Evolutionary conservation across 2,113 vertebrate genomes (phyloP).

Genomic region (Xiphophorus hellerii): DNA sequence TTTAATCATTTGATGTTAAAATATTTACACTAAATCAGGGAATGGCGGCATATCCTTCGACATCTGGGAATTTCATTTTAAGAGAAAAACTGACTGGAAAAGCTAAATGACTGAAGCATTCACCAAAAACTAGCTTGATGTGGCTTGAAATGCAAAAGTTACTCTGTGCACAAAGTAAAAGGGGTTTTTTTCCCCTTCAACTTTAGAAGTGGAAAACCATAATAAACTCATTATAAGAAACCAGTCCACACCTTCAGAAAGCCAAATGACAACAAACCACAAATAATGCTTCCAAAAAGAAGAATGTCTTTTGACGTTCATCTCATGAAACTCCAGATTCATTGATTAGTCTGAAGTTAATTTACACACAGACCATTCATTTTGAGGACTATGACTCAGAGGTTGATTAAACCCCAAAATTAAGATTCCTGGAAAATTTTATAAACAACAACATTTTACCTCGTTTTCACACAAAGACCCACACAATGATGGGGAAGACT

Average conservation of each 20-base stretch:
- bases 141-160: conserved; percentile 43
- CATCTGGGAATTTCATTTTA: neutral
- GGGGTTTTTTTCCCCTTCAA: neutral
- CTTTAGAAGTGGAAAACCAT: neutral
- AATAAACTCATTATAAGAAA: neutral
- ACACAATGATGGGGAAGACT: too few species aligned
- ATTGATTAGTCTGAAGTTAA: too few species aligned
- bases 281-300: too few species aligned
- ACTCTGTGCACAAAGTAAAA: conserved; percentile 29
- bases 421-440: too few species aligned
- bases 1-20: neutral
- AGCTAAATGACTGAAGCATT: conserved; percentile 1
- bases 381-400: too few species aligned
- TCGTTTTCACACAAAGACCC: too few species aligned
- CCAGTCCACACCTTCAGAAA: neutral
- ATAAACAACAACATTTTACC: too few species aligned
- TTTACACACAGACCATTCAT: too few species aligned
- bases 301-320: neutral
- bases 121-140: conserved; percentile 2
- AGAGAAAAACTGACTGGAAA: neutral
- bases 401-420: too few species aligned
- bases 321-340: too few species aligned
- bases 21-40: neutral
- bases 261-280: neutral
- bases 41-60: neutral